Evolutionary conservation across 2,888 invertebrate species (phyloP).

Genomic region (Eledona agricola): DNA sequence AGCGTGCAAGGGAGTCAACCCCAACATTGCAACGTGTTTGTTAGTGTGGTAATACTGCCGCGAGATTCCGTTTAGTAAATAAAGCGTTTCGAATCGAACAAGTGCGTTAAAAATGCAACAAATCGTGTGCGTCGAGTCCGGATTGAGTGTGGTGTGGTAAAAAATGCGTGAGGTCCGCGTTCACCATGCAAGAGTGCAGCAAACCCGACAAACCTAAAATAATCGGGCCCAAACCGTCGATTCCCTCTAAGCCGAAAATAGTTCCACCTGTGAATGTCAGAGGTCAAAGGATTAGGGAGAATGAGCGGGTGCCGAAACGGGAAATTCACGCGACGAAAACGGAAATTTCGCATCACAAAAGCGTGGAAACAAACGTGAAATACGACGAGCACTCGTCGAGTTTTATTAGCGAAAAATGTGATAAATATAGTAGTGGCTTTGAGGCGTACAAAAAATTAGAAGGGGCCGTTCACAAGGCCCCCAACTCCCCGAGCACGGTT

Average conservation of each 20-base stretch:
- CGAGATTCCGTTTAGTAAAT: conserved; percentile 22
- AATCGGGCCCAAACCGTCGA: conserved; percentile 58
- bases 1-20: conserved; percentile 59
- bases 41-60: conserved; percentile 50
- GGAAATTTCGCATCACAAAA: conserved; percentile 32
- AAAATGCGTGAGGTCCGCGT: conserved; percentile 7
- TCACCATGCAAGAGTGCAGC: conserved; percentile 53
- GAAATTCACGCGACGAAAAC: conserved; percentile 31
- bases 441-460: conserved; percentile 50
- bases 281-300: conserved; percentile 41
- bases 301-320: conserved; percentile 34
- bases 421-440: conserved; percentile 51
- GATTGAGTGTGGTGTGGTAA: no score
- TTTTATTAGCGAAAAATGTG: conserved; percentile 55
- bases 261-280: conserved; percentile 61
- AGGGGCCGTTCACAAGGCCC: conserved; percentile 53
- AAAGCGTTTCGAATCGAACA: no score
- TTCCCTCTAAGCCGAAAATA: conserved; percentile 56
- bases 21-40: conserved; percentile 59
- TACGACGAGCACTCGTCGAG: conserved; percentile 46
- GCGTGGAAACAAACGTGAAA: conserved; percentile 45
- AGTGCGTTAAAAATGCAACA: conserved; percentile 5
- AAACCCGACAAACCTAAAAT: conserved; percentile 58
- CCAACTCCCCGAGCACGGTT: conserved; percentile 61
- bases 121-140: no score